Evolutionary conservation across 2,888 invertebrate species (phyloP).

Genomic region (Augiades crinisus): DNA sequence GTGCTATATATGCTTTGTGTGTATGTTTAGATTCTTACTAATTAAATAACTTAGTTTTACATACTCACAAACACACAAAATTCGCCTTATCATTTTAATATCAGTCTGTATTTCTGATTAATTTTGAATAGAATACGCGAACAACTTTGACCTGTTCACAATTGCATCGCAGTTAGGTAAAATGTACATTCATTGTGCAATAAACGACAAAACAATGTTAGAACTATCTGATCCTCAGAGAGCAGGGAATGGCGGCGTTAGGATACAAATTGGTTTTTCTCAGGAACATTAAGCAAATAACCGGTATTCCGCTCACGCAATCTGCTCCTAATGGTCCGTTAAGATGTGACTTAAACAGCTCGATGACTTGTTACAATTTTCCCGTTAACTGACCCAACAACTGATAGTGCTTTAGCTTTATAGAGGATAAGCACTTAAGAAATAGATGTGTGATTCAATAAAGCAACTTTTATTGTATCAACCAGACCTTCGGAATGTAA

Average conservation of each 20-base stretch:
- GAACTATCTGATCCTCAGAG: constrained; percentile 36
- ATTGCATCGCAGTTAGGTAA: neutral
- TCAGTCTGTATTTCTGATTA: no score
- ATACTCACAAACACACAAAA: no score
- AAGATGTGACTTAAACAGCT: constrained; percentile 64
- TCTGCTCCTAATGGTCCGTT: constrained; percentile 72
- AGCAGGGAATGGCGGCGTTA: constrained; percentile 34
- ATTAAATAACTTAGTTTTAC: no score
- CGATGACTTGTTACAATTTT: constrained; percentile 69
- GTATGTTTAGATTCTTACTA: no score
- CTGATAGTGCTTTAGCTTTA: constrained; percentile 16
- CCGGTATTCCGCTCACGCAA: constrained; percentile 67
- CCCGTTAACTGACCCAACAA: constrained; percentile 36
- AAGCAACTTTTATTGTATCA: no score
- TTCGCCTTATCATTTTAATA: no score
- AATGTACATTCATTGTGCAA: constrained; percentile 9
- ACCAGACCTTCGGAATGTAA: no score
- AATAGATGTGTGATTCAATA: no score
- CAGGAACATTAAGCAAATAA: constrained; percentile 71
- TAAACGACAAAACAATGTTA: constrained; percentile 33
- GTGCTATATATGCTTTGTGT: no score
- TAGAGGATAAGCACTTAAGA: neutral
- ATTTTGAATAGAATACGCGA: neutral
- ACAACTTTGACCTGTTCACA: neutral
- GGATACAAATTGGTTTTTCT: constrained; percentile 68